phyloP scores from a whole-genome alignment of 1,140 invertebrate genomes.

The Drosophila grimshawi region DNA sequence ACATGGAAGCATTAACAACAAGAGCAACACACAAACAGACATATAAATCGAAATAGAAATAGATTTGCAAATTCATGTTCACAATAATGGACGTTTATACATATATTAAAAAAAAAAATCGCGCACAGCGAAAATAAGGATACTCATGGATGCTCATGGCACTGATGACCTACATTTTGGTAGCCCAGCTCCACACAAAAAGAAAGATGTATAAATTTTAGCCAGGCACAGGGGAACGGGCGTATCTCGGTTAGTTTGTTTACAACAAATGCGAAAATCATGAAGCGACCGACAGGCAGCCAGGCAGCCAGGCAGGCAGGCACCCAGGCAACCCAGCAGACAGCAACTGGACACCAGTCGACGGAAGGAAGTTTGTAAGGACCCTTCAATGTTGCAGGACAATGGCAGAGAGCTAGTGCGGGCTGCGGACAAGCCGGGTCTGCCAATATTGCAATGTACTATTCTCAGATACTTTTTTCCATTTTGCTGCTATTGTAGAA shows the following conservation, averaged over 20 bases:
- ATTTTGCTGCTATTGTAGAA: slow-evolving; percentile 15
- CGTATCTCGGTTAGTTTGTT: slow-evolving; percentile 58
- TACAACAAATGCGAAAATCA: slow-evolving; percentile 62
- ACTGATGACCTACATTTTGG: slow-evolving; percentile 48
- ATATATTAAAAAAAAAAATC: slow-evolving; percentile 42
- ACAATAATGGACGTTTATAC: slow-evolving; percentile 59
- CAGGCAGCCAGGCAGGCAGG: slow-evolving; percentile 3
- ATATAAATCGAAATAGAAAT: slow-evolving; percentile 72
- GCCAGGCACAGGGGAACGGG: background rate
- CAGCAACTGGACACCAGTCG: slow-evolving; percentile 10
- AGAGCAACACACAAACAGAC: slow-evolving; percentile 29
- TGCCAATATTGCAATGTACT: slow-evolving; percentile 71
- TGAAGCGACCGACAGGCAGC: slow-evolving; percentile 25
- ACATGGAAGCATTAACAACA: slow-evolving; percentile 37
- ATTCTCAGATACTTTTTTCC: slow-evolving; percentile 6
- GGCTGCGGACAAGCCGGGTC: slow-evolving; percentile 53
- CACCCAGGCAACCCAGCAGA: slow-evolving; percentile 2
- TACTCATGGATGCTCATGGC: slow-evolving; percentile 28
- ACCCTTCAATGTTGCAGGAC: slow-evolving; percentile 66
- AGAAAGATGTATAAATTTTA: slow-evolving; percentile 36
- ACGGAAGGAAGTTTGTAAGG: slow-evolving; percentile 69
- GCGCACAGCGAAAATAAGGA: slow-evolving; percentile 42
- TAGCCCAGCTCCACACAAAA: slow-evolving; percentile 10
- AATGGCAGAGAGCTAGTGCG: slow-evolving; percentile 31
- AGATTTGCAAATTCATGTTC: slow-evolving; percentile 79